These are phyloP conservation scores for Yponomeuta malinellus DNA, from an alignment of 2,888 invertebrate genomes.

Conservation along the genomic window DNA sequence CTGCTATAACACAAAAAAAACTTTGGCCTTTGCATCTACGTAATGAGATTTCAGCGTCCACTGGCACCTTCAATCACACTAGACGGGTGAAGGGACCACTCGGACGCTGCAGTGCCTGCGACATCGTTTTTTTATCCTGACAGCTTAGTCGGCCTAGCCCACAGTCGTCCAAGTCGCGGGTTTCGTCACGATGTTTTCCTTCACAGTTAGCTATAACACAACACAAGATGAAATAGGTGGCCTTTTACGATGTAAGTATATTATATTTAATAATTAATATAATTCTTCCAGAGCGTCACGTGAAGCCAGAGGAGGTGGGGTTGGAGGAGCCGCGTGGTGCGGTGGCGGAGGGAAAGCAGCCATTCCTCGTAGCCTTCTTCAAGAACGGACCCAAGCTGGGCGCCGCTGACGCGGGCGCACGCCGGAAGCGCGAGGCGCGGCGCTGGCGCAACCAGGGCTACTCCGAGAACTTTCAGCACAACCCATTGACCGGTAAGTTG, in stretches of 20 bases:
- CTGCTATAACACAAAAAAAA: too few species aligned
- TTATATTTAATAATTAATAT: not conserved
- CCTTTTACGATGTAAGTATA: not conserved
- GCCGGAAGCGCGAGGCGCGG: conserved; percentile 76
- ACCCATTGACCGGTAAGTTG: conserved; percentile 71
- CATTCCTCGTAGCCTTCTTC: conserved; percentile 94
- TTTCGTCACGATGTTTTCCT: too few species aligned
- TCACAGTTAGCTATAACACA: too few species aligned
- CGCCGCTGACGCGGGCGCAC: conserved; percentile 70
- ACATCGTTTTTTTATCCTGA: too few species aligned
- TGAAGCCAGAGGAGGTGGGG: conserved; percentile 90
- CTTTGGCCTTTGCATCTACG: too few species aligned
- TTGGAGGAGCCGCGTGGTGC: conserved; percentile 82
- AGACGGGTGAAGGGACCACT: too few species aligned
- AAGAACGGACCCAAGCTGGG: conserved; percentile 77
- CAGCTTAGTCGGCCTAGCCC: too few species aligned
- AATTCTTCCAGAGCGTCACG: conserved; percentile 79
- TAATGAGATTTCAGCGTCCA: too few species aligned
- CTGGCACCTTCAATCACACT: too few species aligned
- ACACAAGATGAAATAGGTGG: not conserved
- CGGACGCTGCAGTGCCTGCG: too few species aligned
- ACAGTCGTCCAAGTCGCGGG: too few species aligned
- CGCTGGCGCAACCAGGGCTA: conserved; percentile 70
- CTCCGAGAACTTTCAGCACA: conserved; percentile 70
- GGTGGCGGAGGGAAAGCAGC: conserved; percentile 84